Percentiles rank a stretch among this genome's conserved stretches.
Conservation (phyloP, 2,113 vertebrate species). For the Cebus imitator region DNA sequence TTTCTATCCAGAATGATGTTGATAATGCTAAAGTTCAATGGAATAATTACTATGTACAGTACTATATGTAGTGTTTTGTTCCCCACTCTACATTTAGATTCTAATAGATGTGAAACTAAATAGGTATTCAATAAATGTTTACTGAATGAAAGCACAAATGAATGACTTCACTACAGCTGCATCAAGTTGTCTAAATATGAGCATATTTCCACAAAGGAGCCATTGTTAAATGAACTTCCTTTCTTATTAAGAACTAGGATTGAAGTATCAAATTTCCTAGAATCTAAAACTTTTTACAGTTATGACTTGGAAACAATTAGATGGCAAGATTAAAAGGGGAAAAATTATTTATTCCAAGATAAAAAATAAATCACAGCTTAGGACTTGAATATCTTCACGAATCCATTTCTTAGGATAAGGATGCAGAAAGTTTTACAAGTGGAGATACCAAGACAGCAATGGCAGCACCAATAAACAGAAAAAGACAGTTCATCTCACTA, state of each 20-base stretch:
- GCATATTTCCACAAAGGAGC: neutral
- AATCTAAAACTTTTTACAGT: neutral
- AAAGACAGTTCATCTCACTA: neutral
- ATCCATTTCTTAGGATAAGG: neutral
- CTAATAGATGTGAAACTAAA: neutral
- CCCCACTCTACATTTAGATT: neutral
- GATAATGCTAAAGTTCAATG: neutral
- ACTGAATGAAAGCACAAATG: neutral
- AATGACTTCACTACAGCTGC: neutral
- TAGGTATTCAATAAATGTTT: neutral
- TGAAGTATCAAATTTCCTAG: neutral
- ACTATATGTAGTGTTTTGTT: neutral
- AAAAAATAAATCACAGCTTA: neutral
- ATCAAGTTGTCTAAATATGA: neutral
- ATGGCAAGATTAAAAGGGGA: neutral
- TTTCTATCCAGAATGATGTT: neutral
- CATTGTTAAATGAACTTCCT: neutral
- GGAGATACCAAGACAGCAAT: neutral
- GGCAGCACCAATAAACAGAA: neutral
- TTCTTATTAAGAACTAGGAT: neutral
- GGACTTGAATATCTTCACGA: neutral
- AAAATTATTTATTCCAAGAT: neutral
- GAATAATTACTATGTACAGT: neutral
- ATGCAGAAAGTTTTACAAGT: neutral
- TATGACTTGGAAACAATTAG: neutral